Conservation (phyloP, 2,888 invertebrate species). For the Torymus aiolomorphi region DNA sequence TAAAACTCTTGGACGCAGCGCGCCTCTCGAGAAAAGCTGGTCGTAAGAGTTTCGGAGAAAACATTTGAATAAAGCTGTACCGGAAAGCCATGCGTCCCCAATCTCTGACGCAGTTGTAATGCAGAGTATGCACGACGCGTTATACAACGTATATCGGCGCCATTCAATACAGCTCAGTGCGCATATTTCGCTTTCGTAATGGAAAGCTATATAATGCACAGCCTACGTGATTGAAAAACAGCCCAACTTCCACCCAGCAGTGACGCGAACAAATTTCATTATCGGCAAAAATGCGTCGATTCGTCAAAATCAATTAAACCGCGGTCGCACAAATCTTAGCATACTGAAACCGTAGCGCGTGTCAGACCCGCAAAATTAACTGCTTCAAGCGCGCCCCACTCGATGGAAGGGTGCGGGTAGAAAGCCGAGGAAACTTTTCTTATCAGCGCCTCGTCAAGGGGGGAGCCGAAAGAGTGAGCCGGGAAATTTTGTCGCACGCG, state of each 20-base stretch:
- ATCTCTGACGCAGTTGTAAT: too few relatives aligned
- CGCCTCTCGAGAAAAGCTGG: too few relatives aligned
- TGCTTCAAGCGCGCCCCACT: not conserved
- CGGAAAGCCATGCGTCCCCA: too few relatives aligned
- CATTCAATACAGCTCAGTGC: too few relatives aligned
- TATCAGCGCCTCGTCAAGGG: slow-evolving; percentile 41
- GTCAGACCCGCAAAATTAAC: slow-evolving; percentile 44
- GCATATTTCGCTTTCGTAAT: not conserved
- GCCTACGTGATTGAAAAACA: not conserved
- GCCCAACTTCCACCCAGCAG: not conserved
- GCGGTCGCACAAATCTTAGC: not conserved
- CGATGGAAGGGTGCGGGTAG: not conserved
- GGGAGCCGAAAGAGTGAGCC: not conserved
- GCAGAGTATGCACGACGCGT: too few relatives aligned
- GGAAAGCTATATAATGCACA: not conserved
- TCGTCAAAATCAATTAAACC: slow-evolving; percentile 15
- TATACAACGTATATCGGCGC: too few relatives aligned
- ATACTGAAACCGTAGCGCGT: not conserved
- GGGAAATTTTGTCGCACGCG: slow-evolving; percentile 44
- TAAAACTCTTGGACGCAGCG: too few relatives aligned
- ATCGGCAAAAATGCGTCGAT: not conserved
- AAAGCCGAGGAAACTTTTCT: slow-evolving; percentile 45
- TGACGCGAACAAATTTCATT: not conserved
- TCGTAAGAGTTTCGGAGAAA: too few relatives aligned
- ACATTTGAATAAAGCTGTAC: too few relatives aligned